Base-by-base conservation (phyloP, 2,797 vertebrate genomes). In the Alcedo quadribrachys region DNA sequence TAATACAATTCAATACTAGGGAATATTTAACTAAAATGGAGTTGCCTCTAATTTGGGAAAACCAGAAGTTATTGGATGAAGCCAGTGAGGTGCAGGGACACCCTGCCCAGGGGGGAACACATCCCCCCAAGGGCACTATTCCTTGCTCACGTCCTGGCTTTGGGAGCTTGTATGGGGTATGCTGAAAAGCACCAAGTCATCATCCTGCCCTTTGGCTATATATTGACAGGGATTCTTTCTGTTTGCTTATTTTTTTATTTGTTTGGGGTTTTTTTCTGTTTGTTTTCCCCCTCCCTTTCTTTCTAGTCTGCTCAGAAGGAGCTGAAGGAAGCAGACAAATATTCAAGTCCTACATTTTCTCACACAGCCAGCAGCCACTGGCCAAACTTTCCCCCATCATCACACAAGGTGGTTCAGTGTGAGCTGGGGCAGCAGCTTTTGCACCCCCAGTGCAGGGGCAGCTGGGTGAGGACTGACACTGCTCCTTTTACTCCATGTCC, bases 301-400 rank as follows among this genome's bases (percentile, higher is more conserved):
- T 55, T 43, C 28, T 46, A 85, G 68, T 63, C 58, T 40, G 11
- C 87, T 92, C 94, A 81, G 81, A 91, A 95, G 90, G 87, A 89
- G 27, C 85, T 90, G 82, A 84, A 28, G 95, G 91, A 86, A 93
- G 89, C 87, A 16, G 85, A 87, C 70, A 54, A 92, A 94, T 90
- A 94, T 90, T 94, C 95, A 81, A 69, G 88, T 95, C 94, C 63
- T 88, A 68, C 71, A 54, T 55, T 87, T 51, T 63, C 93, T 94
- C 96, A 86, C 85, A 24, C 65, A 84, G 91, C 94, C 42, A 71
- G 7, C 71, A 61, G 85, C 48, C 27, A 86, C 90, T 79, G 67
- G 18, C 85, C 93, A 93, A 94, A 89, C 95, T 95, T 94, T 85
- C 78, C 61, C 54, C 96, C 96, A 86, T 95, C 85, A 95, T 91